Base-by-base conservation (phyloP, 2,888 invertebrate species). In the Sisyra terminalis region DNA sequence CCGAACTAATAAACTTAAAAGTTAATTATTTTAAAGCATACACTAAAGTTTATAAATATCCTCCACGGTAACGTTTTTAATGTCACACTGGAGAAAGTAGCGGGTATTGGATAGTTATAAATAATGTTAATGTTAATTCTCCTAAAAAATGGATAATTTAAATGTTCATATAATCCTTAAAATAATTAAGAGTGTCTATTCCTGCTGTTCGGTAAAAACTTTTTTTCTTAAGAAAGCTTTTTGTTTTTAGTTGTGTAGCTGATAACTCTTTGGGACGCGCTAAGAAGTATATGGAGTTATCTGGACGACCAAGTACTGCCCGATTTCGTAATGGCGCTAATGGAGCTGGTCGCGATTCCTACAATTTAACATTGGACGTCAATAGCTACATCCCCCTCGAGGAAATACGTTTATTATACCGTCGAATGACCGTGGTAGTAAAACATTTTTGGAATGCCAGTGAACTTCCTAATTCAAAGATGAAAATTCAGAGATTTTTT, bases 301-400 rank as follows among this genome's bases (percentile, higher is more conserved):
- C 78, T 4, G 79, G 80, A 1, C 69, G 75, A 47, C 80, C 80
- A 0, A 75, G 78, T 9, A 72, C 78, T 13, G 79, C 78, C 38
- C 70, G 75, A 47, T 78, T 80, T 61, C 71, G 74, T 39, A 78
- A 70, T 57, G 69, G 74, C 10, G 75, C 78, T 17, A 71, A 75
- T 50, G 74, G 78, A 40, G 63, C 71, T 31, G 42, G 37, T 8
- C 63, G 71, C 45, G 66, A 70, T 52, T 65, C 69, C 39, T 81
- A 78, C 65, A 71, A 75, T 53, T 67, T 81, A 40, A 68, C 73
- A 48, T 80, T 80, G 71, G 67, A 71, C 46, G 75, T 80, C 40
- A 79, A 80, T 63, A 78, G 77, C 57, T 80, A 78, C 60, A 77
- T 79, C 29, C 78, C 78, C 40, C 62, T 81, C 14, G 74, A 77